Evolutionary conservation across 2,888 invertebrate species (phyloP).

Genomic region (Drosophila merina): DNA sequence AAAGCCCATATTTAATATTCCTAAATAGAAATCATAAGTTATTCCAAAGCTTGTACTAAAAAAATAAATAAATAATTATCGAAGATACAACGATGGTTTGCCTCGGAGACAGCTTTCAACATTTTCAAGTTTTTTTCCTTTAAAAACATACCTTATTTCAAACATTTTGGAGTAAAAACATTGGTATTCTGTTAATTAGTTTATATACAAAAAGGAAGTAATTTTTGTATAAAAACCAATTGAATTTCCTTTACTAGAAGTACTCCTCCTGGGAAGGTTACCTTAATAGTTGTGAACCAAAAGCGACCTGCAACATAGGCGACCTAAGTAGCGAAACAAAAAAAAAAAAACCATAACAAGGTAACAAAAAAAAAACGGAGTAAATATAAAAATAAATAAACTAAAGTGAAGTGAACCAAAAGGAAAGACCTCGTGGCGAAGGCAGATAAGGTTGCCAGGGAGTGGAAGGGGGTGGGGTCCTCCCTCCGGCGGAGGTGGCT

Average conservation of each 20-base stretch:
- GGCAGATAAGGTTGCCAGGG: slow-evolving; percentile 6
- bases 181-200: too few relatives aligned
- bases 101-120: too few relatives aligned
- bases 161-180: too few relatives aligned
- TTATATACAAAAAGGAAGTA: too few relatives aligned
- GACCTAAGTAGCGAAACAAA: slow-evolving; percentile 11
- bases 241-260: neutral
- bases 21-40: too few relatives aligned
- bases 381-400: slow-evolving; percentile 64
- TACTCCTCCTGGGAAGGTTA: neutral
- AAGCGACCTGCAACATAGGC: slow-evolving; percentile 11
- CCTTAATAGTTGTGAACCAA: neutral
- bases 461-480: neutral
- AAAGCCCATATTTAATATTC: too few relatives aligned
- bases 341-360: slow-evolving; percentile 47
- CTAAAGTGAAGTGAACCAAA: slow-evolving; percentile 39
- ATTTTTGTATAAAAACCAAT: too few relatives aligned
- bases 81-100: too few relatives aligned
- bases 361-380: slow-evolving; percentile 36
- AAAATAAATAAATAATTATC: too few relatives aligned
- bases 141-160: too few relatives aligned
- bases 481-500: slow-evolving; percentile 46
- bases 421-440: slow-evolving; percentile 15
- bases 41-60: too few relatives aligned
- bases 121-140: too few relatives aligned